These are phyloP conservation scores for Zosterops pallidus DNA, from an alignment of 2,113 vertebrate genomes.

Conservation along the genomic window DNA sequence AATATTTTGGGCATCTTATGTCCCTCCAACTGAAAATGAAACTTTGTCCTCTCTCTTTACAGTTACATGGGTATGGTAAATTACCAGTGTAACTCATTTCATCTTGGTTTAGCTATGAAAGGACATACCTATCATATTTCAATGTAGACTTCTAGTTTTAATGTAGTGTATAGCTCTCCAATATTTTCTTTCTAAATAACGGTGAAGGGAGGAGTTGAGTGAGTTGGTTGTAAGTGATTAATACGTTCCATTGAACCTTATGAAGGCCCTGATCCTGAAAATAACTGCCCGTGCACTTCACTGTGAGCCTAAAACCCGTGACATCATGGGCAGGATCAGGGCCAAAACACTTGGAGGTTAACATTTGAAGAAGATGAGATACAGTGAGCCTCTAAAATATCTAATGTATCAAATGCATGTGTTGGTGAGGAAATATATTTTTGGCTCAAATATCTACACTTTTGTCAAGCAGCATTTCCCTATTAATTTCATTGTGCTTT, in stretches of 20 bases:
- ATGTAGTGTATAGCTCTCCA: not conserved
- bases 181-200: constrained; percentile 54
- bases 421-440: not conserved
- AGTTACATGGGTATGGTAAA: not conserved
- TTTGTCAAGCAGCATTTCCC: not conserved
- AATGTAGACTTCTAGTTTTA: not conserved
- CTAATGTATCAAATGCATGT: not conserved
- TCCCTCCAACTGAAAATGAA: not conserved
- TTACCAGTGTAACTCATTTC: not conserved
- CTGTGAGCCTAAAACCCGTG: not conserved
- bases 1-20: not conserved
- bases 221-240: constrained; percentile 48
- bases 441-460: not conserved
- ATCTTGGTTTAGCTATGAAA: not conserved
- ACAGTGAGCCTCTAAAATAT: not conserved
- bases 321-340: not conserved
- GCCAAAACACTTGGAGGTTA: not conserved
- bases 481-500: not conserved
- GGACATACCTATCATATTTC: constrained; percentile 28
- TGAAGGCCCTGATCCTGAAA: not conserved
- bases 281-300: not conserved
- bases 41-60: not conserved
- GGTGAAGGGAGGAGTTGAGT: constrained; percentile 35
- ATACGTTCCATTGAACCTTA: constrained; percentile 32
- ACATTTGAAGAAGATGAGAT: not conserved